Evolutionary conservation across 1,140 invertebrate species (phyloP), one percentile per base, ranked within the genome.

Genomic region (Drosophila tsacasi): DNA sequence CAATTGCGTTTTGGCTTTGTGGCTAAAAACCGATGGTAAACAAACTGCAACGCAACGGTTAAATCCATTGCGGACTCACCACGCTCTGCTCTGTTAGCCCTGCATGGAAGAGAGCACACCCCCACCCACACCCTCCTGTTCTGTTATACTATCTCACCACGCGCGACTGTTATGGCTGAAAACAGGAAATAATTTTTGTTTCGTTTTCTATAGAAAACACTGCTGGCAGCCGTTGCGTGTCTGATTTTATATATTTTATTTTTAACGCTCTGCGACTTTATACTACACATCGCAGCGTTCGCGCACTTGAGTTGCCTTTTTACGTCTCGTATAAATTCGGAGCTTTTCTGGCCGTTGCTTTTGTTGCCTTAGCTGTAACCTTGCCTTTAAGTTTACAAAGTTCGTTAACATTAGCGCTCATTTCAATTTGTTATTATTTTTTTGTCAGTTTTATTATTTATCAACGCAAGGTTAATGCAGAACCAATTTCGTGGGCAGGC

Each of bases 171-270:
- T 59, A 32, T 72, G 77, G 65, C 75, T 66, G 25, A 73, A 82
- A 81, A 78, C 74, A 83, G 80, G 80, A 82, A 82, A 82, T 83
- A 68, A 79, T 83, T 87, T 68, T 85, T 46, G 72, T 65, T 83
- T 83, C 50, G 73, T 65, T 83, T 84, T 83, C 76, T 80, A 76
- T 46, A 65, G 62, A 83, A 83, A 83, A 64, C 35, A 47, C 59
- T 68, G 71, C 46, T 73, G 61, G 50, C 44, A 44, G 52, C 44
- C 49, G 46, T 69, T 74, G 55, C 72, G 59, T 79, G 64, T 44
- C 35, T 83, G 77, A 49, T 57, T 57, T 57, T 57, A 39, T 57
- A 55, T 63, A 60, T 72, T 73, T 50, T 58, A 69, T 73, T 79
- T 78, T 82, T 61, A 68, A 63, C 68, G 74, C 55, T 82, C 35